A percentile compares a stretch with the other conserved stretches of the same genome.
These are phyloP conservation scores for Dasypogon diadema DNA, from an alignment of 2,888 invertebrate genomes.

Conservation along the genomic window DNA sequence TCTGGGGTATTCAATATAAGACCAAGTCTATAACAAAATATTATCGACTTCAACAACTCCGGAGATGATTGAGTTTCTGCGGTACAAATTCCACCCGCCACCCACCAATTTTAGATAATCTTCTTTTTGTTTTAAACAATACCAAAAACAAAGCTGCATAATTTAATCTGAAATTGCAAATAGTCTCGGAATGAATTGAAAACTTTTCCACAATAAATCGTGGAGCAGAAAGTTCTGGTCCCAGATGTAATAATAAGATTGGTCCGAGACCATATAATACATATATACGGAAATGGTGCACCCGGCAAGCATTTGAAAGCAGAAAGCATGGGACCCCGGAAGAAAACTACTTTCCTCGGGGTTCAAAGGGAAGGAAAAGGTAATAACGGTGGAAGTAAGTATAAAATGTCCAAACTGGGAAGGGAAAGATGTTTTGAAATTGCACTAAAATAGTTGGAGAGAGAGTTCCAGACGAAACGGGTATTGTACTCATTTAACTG, in stretches of 20 bases:
- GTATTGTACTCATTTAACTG: not conserved
- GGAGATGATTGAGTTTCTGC: not conserved
- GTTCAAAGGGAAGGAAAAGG: not conserved
- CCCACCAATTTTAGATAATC: not conserved
- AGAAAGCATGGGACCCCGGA: not conserved
- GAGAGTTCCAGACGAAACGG: not conserved
- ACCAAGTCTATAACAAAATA: not conserved
- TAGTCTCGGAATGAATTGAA: slow-evolving; percentile 8
- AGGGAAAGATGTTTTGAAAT: not conserved
- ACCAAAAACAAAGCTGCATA: not conserved
- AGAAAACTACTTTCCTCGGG: slow-evolving; percentile 14
- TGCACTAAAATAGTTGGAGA: slow-evolving; percentile 3
- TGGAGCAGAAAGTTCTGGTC: not conserved
- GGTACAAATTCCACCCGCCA: not conserved
- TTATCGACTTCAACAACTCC: not conserved
- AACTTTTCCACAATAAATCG: slow-evolving; percentile 3
- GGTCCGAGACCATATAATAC: not conserved
- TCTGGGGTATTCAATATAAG: not conserved
- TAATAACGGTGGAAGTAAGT: slow-evolving; percentile 4
- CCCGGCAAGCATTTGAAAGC: not conserved
- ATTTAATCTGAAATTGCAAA: not conserved
- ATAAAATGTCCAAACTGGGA: not conserved
- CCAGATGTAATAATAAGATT: slow-evolving; percentile 14
- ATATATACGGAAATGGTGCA: slow-evolving; percentile 2
- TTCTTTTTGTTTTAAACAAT: not conserved